Percentiles rank a stretch among this genome's conserved stretches.
phyloP scores from a whole-genome alignment of 2,113 vertebrate genomes.

The Sinosuthora webbiana region DNA sequence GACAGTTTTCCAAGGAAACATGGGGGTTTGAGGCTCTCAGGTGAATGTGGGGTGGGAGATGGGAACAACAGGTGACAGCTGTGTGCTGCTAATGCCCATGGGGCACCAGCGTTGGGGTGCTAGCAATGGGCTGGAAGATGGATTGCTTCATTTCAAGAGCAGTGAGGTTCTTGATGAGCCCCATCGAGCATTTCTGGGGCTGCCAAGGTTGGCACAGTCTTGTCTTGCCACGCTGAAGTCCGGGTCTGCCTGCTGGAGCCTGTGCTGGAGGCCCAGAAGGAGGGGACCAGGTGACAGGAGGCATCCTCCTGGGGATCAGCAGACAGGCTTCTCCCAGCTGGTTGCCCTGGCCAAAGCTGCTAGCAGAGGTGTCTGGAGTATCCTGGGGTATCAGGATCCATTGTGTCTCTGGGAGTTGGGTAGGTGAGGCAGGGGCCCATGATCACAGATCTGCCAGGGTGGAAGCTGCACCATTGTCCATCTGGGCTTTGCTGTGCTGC shows the following conservation, averaged over 20 bases:
- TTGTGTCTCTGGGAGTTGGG: not conserved
- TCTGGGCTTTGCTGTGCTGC: not conserved
- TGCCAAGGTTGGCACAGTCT: not conserved
- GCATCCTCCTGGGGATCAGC: not conserved
- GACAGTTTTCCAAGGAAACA: not conserved
- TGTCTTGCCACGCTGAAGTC: not conserved
- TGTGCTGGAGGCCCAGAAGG: not conserved
- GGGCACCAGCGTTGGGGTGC: accelerated
- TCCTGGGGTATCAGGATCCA: accelerated
- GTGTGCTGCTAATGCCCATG: not conserved
- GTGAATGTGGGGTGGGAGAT: not conserved
- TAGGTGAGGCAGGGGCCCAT: not conserved
- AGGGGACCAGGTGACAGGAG: not conserved
- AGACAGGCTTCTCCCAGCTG: not conserved
- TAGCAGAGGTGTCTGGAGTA: not conserved
- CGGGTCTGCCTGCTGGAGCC: not conserved
- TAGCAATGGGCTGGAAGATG: not conserved
- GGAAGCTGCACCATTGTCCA: not conserved
- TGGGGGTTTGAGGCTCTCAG: not conserved
- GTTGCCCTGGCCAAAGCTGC: not conserved
- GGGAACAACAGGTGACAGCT: not conserved
- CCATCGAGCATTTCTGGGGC: accelerated
- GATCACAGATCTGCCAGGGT: not conserved
- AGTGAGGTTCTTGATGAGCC: not conserved
- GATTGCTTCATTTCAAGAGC: not conserved